Evolutionary conservation across 1,140 invertebrate genomes (phyloP).

Genomic region (Planococcus citri): DNA sequence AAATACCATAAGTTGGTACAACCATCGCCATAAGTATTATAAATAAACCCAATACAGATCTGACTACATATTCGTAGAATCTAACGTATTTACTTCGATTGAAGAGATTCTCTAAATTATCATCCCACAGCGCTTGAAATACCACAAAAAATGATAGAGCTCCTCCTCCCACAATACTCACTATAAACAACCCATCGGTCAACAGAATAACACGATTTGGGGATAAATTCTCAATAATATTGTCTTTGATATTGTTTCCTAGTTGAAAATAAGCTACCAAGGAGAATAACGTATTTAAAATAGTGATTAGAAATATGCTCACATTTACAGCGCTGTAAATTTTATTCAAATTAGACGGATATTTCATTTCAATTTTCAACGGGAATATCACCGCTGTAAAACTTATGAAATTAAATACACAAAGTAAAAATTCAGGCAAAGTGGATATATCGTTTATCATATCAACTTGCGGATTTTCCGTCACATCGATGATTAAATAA

Average conservation of each 20-base stretch:
- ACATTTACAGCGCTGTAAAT: constrained; percentile 44
- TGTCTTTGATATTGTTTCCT: background rate
- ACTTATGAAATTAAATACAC: constrained; percentile 48
- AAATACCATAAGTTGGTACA: background rate
- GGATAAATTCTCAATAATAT: background rate
- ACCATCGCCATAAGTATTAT: background rate
- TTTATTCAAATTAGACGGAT: constrained; percentile 37
- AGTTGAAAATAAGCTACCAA: background rate
- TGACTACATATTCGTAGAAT: background rate
- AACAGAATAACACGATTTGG: background rate
- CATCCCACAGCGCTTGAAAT: background rate
- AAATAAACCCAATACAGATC: background rate
- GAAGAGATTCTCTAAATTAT: background rate
- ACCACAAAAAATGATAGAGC: background rate
- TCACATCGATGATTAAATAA: constrained; percentile 49
- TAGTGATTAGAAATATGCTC: background rate
- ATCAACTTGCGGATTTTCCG: constrained; percentile 35
- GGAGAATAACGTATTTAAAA: background rate
- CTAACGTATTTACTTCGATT: background rate
- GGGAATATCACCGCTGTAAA: constrained; percentile 63
- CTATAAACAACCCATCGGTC: background rate
- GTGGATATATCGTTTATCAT: constrained; percentile 35
- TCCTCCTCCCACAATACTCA: background rate
- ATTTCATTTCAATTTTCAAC: constrained; percentile 72
- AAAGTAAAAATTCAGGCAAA: constrained; percentile 49